A percentile compares a stretch with the other conserved stretches of the same genome.
phyloP scores from a whole-genome alignment of 2,888 invertebrate species.

The Blastobasis adustella region DNA sequence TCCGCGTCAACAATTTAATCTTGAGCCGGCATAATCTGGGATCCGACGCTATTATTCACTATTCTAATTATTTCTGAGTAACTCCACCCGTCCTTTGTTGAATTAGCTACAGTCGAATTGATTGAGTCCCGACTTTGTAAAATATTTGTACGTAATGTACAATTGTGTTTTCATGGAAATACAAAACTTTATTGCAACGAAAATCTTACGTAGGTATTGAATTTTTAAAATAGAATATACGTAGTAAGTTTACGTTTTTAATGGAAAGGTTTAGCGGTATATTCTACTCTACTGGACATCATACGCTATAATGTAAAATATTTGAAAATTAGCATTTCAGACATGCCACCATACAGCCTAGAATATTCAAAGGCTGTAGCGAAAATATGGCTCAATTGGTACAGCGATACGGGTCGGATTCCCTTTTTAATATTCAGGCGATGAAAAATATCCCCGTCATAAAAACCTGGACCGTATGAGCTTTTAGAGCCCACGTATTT shows the following conservation, averaged over 20 bases:
- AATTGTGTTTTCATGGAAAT: no score
- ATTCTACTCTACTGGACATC: no score
- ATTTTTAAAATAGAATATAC: no score
- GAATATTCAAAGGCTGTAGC: slow-evolving; percentile 62
- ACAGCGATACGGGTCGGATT: slow-evolving; percentile 50
- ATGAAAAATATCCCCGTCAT: slow-evolving; percentile 64
- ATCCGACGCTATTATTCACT: slow-evolving; percentile 38
- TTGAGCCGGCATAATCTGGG: slow-evolving; percentile 38
- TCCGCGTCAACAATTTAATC: slow-evolving; percentile 51
- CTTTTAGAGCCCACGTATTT: slow-evolving; percentile 56
- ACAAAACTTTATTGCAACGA: no score
- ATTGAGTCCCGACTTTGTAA: no score
- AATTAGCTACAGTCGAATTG: no score
- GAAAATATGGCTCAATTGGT: slow-evolving; percentile 64
- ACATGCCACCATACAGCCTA: slow-evolving; percentile 17
- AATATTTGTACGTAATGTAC: no score
- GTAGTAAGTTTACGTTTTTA: no score
- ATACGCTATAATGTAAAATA: no score
- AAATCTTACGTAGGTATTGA: no score
- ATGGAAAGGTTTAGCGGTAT: no score
- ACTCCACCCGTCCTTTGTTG: neutral
- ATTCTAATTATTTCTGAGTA: slow-evolving; percentile 15
- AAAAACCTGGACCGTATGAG: slow-evolving; percentile 63
- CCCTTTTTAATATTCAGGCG: slow-evolving; percentile 62
- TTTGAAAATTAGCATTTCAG: no score